A percentile compares a stretch with the other conserved stretches of the same genome.
These are phyloP conservation scores for Ornithoptera alexandrae DNA, from an alignment of 2,888 invertebrate genomes.

Conservation along the genomic window DNA sequence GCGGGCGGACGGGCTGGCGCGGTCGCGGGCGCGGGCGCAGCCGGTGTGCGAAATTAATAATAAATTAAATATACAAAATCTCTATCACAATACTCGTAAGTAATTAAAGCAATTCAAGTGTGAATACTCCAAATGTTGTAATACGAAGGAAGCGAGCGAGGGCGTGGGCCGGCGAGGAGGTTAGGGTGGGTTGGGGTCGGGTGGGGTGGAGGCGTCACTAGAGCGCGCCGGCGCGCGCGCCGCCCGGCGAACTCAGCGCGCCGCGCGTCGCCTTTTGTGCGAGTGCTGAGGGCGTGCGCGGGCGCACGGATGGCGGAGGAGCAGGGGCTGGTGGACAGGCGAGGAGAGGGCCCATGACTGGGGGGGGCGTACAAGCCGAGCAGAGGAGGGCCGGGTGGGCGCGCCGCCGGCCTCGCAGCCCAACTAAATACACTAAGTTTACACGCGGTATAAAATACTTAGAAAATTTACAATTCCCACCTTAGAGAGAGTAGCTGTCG, in stretches of 20 bases:
- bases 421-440: conserved; percentile 67
- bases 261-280: conserved; percentile 66
- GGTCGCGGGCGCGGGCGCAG: conserved; percentile 51
- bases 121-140: conserved; percentile 78
- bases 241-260: conserved; percentile 38
- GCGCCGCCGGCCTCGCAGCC: conserved; percentile 58
- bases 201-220: no score
- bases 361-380: no score
- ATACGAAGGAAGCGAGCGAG: conserved; percentile 64
- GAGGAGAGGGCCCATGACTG: no score
- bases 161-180: background rate
- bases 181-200: no score
- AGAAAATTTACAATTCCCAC: conserved; percentile 77
- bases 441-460: conserved; percentile 77
- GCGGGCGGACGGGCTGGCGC: no score
- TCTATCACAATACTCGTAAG: conserved; percentile 81
- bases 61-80: conserved; percentile 81
- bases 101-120: conserved; percentile 80
- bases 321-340: no score
- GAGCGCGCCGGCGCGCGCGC: conserved; percentile 27
- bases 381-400: conserved; percentile 34
- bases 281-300: conserved; percentile 37
- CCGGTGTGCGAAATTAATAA: conserved; percentile 77
- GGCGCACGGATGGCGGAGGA: no score
- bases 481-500: conserved; percentile 56